Evolutionary conservation across 1,140 invertebrate species (phyloP).

Genomic region (Trichoplusia ni): DNA sequence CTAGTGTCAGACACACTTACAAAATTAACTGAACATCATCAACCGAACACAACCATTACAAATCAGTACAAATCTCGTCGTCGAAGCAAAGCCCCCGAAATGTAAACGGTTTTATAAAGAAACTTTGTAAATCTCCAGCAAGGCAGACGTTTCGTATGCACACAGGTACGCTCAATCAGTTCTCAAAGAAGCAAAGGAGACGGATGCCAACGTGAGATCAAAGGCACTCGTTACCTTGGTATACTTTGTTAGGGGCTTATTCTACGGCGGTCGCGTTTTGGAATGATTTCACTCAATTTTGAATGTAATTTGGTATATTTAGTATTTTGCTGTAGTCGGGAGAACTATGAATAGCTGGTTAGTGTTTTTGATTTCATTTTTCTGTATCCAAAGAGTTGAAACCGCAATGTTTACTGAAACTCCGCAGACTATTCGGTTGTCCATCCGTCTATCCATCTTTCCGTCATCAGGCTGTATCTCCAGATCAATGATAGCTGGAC

Average conservation of each 20-base stretch:
- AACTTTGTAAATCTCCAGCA: slow-evolving; percentile 47
- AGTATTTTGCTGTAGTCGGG: too few relatives aligned
- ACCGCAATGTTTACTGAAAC: too few relatives aligned
- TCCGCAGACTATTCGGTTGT: too few relatives aligned
- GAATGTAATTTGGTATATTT: too few relatives aligned
- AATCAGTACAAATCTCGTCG: neutral
- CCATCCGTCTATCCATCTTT: too few relatives aligned
- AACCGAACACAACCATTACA: neutral
- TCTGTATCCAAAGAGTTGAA: too few relatives aligned
- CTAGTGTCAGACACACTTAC: too few relatives aligned
- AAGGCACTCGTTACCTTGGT: slow-evolving; percentile 62
- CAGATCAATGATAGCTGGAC: too few relatives aligned
- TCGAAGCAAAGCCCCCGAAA: slow-evolving; percentile 5
- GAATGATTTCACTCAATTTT: too few relatives aligned
- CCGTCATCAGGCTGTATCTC: too few relatives aligned
- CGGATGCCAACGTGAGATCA: slow-evolving; percentile 56
- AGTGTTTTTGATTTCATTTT: too few relatives aligned
- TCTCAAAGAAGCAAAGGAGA: slow-evolving; percentile 62
- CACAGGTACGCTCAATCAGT: slow-evolving; percentile 71
- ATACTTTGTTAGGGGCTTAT: slow-evolving; percentile 27
- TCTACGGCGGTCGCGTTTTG: neutral
- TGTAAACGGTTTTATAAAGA: slow-evolving; percentile 51
- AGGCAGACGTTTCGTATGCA: slow-evolving; percentile 65
- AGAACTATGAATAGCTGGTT: too few relatives aligned
- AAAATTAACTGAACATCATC: neutral